Evolutionary conservation across 2,888 invertebrate species (phyloP), one percentile per base, ranked within the genome.

Genomic region (Hetaerina titia): DNA sequence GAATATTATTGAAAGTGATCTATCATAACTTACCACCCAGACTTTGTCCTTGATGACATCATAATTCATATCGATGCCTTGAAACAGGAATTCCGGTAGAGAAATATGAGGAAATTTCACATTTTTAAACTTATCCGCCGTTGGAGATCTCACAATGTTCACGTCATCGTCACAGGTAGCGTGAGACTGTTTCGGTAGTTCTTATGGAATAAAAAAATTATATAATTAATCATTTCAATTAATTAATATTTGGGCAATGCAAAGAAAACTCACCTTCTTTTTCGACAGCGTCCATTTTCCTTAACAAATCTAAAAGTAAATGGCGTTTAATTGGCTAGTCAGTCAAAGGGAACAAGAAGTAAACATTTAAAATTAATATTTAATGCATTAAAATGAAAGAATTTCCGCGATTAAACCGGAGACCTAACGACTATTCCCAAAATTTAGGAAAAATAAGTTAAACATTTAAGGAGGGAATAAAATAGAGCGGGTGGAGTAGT

Each of bases 41-140:
- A n/a, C n/a, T 90, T n/a, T 90, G 11, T 90, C 22, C 60, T 90
- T 90, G 7, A 31, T 63, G 31, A 31, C n/a, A 25, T 60, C 63
- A 19, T 64, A 58, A 90, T 90, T 60, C 64, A 64, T 90, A 63
- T 90, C 31, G 63, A 90, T 90, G 63, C 31, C 64, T n/a, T 90
- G 63, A 22, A 90, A 90, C 8, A 90, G n/a, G 6, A 64, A 0
- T 19, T 90, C 90, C 2, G 58, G 63, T 22, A 90, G 25, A 7
- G 90, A 90, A 58, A 90, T 45, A n/a, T 31, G 2, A 0, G 90
- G 90, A 22, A 90, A 31, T 31, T 7, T 31, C 8, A 81, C 31
- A 22, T 31, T 22, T 81, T 31, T 81, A 11, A 31, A 25, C 25
- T n/a, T 25, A 25, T 25, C n/a, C 31, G 25, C 81, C 11, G 4